Evolutionary conservation across 1,140 invertebrate genomes (phyloP).

Genomic region (Spodoptera litura): DNA sequence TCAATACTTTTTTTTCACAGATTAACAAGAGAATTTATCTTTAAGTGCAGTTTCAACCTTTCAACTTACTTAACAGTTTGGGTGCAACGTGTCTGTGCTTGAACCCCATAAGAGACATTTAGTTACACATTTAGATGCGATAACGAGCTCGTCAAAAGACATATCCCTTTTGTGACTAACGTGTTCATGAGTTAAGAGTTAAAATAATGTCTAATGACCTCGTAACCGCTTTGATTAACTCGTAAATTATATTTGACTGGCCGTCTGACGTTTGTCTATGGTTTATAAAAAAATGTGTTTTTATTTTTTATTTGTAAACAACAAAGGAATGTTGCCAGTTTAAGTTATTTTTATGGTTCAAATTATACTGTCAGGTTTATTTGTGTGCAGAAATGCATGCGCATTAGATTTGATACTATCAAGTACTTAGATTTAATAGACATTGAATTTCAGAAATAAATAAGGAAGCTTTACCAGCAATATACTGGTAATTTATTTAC

Average conservation of each 20-base stretch:
- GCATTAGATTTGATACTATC: too few species aligned
- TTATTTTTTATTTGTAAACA: constrained; percentile 11
- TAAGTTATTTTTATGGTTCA: too few species aligned
- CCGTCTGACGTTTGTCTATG: constrained; percentile 17
- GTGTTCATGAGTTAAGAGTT: constrained; percentile 22
- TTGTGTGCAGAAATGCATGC: too few species aligned
- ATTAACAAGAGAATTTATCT: constrained; percentile 36
- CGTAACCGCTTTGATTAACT: constrained; percentile 37
- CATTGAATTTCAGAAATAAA: too few species aligned
- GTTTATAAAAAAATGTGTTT: constrained; percentile 5
- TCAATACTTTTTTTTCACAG: constrained; percentile 3
- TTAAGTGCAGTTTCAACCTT: constrained; percentile 20
- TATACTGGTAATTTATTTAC: too few species aligned
- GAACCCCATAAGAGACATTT: constrained; percentile 14
- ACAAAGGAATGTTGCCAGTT: too few species aligned
- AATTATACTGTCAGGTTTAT: too few species aligned
- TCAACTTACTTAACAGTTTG: constrained; percentile 1
- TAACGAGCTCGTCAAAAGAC: constrained; percentile 55
- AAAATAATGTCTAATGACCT: constrained; percentile 44
- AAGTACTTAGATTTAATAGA: too few species aligned
- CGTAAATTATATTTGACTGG: constrained; percentile 14
- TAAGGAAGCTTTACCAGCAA: too few species aligned
- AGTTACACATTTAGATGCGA: constrained; percentile 34
- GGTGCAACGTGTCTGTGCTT: constrained; percentile 16
- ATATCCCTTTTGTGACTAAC: constrained; percentile 47